Evolutionary conservation across 2,888 invertebrate genomes (phyloP).

Genomic region (Galeopsomyia nigrocyanea): DNA sequence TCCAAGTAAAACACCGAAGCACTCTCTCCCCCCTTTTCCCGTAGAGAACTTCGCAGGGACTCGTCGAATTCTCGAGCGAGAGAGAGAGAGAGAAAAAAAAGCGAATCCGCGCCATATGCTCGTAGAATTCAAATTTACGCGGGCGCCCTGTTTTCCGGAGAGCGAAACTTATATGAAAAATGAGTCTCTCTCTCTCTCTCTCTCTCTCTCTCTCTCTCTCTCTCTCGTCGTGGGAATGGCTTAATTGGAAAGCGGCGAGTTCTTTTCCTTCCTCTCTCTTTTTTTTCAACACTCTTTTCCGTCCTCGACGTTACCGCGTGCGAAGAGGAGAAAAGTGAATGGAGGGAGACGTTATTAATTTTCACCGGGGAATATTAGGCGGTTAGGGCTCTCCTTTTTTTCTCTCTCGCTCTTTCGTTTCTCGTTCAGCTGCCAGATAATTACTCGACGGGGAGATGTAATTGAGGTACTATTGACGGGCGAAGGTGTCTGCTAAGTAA

Average conservation of each 20-base stretch:
- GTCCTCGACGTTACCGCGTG: background rate
- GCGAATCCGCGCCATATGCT: background rate
- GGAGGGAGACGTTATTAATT: constrained; percentile 34
- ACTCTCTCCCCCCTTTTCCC: background rate
- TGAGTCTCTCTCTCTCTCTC: constrained; percentile 55
- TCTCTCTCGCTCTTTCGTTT: no score
- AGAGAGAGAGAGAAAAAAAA: constrained; percentile 4
- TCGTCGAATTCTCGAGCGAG: background rate
- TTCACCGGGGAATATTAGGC: constrained; percentile 1
- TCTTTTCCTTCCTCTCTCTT: constrained; percentile 2
- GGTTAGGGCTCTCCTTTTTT: background rate
- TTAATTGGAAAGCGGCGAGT: constrained; percentile 43
- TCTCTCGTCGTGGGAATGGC: constrained; percentile 44
- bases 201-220: constrained; percentile 14
- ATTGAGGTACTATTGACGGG: no score
- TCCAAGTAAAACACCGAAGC: constrained; percentile 24
- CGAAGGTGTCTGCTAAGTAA: no score
- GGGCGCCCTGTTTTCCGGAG: constrained; percentile 45
- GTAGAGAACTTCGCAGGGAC: constrained; percentile 8
- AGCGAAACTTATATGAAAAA: constrained; percentile 63
- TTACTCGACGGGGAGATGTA: no score
- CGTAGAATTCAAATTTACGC: constrained; percentile 65
- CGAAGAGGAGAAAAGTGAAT: background rate
- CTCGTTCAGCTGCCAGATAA: no score
- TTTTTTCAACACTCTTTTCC: background rate